Percentiles rank a stretch among this genome's conserved stretches.
Conservation (phyloP, 1,140 invertebrate genomes). For the Drosophila cardini region DNA sequence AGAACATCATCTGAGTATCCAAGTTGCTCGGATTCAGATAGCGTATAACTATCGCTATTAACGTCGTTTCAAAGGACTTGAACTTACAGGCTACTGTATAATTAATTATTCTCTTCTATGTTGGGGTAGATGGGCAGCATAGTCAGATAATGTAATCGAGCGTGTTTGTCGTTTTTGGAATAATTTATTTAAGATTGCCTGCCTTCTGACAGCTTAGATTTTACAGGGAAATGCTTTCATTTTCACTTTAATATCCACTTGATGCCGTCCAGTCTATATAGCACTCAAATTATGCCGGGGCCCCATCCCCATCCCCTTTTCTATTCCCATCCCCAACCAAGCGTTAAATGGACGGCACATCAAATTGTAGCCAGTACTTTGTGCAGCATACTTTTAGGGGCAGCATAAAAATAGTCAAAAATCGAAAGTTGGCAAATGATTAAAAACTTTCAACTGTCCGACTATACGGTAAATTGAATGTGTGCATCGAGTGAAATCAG, state of each 20-base stretch:
- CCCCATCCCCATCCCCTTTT: conserved; percentile 11
- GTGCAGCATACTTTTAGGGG: conserved; percentile 40
- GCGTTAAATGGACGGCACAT: conserved; percentile 65
- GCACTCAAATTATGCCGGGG: conserved; percentile 42
- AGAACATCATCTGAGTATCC: neutral
- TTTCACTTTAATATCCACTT: conserved; percentile 26
- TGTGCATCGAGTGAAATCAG: conserved; percentile 25
- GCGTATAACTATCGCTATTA: conserved; percentile 21
- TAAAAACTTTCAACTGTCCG: conserved; percentile 66
- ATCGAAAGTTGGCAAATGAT: conserved; percentile 50
- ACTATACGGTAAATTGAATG: conserved; percentile 55
- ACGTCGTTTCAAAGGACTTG: neutral
- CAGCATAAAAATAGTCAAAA: conserved; percentile 36
- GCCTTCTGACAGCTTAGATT: conserved; percentile 39
- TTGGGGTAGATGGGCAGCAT: neutral
- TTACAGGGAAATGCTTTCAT: conserved; percentile 25
- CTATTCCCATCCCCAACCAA: no score
- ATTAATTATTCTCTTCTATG: conserved; percentile 20
- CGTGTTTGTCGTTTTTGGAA: conserved; percentile 41
- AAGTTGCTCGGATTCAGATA: neutral
- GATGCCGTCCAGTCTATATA: conserved; percentile 34
- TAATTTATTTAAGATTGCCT: conserved; percentile 39
- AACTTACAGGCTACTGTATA: neutral
- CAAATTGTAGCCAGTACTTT: conserved; percentile 43
- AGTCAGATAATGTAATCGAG: conserved; percentile 30